Evolutionary conservation across 2,888 invertebrate species (phyloP).

Genomic region (Zelleria hepariella): DNA sequence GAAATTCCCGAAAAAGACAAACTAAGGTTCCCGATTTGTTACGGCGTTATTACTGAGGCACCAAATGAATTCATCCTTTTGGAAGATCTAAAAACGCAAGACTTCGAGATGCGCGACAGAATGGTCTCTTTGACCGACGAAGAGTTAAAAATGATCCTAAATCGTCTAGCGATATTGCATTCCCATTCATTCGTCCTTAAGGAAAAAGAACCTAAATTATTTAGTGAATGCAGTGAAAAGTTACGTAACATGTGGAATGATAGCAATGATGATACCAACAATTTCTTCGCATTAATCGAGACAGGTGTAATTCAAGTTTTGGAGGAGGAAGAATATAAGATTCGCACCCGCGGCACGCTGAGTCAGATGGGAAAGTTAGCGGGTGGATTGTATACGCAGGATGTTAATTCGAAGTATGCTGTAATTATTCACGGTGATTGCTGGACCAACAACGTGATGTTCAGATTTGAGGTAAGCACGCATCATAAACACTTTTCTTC

Average conservation of each 20-base stretch:
- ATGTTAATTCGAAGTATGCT: not conserved
- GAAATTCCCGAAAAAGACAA: not conserved
- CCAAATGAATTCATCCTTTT: not conserved
- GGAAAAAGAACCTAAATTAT: not conserved
- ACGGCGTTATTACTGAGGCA: not conserved
- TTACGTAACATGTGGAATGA: not conserved
- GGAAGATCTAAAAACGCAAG: not conserved
- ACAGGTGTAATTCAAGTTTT: not conserved
- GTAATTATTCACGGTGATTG: conserved; percentile 3
- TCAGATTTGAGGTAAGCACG: not conserved
- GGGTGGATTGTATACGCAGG: not conserved
- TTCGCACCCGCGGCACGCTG: not conserved
- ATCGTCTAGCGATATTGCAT: not conserved
- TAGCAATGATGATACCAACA: too few relatives aligned
- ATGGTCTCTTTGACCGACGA: not conserved
- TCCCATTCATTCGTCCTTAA: not conserved
- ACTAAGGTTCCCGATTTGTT: not conserved
- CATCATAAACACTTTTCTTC: too few relatives aligned
- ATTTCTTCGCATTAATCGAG: not conserved
- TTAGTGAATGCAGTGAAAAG: not conserved
- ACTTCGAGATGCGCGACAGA: not conserved
- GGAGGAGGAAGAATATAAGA: not conserved
- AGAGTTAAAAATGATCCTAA: not conserved
- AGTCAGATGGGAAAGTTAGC: not conserved
- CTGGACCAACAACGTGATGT: conserved; percentile 7